Conservation (phyloP, 2,888 invertebrate genomes). For the Ecliptopera silaceata region DNA sequence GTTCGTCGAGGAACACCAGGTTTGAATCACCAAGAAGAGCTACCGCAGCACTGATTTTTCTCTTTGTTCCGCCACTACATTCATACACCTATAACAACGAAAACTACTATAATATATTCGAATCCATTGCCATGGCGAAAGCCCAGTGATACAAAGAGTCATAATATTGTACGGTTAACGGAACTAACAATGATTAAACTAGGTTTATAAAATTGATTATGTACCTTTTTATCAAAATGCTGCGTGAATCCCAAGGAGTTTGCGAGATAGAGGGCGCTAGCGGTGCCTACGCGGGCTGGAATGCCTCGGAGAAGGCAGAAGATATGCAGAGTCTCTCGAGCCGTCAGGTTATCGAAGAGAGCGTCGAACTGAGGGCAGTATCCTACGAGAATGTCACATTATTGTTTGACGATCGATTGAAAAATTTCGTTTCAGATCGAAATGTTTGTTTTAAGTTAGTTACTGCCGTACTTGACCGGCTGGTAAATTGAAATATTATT, state of each 20-base stretch:
- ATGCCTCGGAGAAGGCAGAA: constrained; percentile 87
- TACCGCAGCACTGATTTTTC: constrained; percentile 89
- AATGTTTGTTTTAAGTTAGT: too few relatives aligned
- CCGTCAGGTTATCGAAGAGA: constrained; percentile 86
- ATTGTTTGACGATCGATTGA: too few relatives aligned
- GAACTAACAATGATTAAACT: too few relatives aligned
- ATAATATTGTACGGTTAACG: too few relatives aligned
- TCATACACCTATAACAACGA: constrained; percentile 16
- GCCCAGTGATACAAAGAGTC: too few relatives aligned
- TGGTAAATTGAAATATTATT: too few relatives aligned
- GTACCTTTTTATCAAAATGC: constrained; percentile 84
- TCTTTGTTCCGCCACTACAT: constrained; percentile 90
- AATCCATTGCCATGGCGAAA: too few relatives aligned
- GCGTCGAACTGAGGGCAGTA: constrained; percentile 92
- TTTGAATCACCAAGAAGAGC: constrained; percentile 87
- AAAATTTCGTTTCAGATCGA: too few relatives aligned
- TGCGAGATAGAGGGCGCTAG: constrained; percentile 73
- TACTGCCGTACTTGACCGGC: too few relatives aligned
- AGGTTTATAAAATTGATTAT: background rate
- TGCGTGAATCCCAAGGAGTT: constrained; percentile 82
- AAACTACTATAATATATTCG: too few relatives aligned
- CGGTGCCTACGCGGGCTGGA: constrained; percentile 68
- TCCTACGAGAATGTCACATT: constrained; percentile 67
- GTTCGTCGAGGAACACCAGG: constrained; percentile 87
- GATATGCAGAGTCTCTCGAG: constrained; percentile 86